Percentiles rank a stretch among this genome's conserved stretches.
These are phyloP conservation scores for Gavia stellata DNA, from an alignment of 2,113 vertebrate genomes.

Conservation along the genomic window DNA sequence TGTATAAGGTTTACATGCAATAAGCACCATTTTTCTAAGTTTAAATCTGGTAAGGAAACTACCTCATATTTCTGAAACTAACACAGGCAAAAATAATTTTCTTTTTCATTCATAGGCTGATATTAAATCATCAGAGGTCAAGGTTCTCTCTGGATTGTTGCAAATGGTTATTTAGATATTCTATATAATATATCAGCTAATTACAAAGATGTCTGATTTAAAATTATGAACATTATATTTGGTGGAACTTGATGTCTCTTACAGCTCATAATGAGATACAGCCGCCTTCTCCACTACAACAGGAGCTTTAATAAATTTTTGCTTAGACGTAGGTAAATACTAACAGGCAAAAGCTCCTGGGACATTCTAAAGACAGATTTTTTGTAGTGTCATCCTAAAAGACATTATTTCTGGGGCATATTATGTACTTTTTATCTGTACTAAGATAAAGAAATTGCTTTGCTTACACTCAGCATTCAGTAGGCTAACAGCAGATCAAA, in stretches of 20 bases:
- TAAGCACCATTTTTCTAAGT: background rate
- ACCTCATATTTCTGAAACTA: background rate
- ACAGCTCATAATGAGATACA: background rate
- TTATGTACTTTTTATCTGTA: background rate
- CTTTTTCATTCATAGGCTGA: background rate
- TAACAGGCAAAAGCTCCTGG: background rate
- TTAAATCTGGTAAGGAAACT: background rate
- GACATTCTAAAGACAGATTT: background rate
- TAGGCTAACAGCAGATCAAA: background rate
- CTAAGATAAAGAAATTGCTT: background rate
- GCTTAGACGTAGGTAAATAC: background rate
- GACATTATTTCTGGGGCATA: background rate
- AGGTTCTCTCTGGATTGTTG: background rate
- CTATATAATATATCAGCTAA: background rate
- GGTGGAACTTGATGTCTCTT: background rate
- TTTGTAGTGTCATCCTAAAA: background rate
- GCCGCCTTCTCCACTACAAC: background rate
- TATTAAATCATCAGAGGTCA: background rate
- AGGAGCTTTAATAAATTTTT: background rate
- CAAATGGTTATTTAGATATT: background rate
- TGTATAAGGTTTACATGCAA: background rate
- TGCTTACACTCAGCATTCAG: background rate
- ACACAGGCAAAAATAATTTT: background rate
- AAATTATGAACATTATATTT: background rate
- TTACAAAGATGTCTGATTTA: background rate